Evolutionary conservation across 2,797 vertebrate genomes (phyloP), one percentile per base, ranked within the genome.

Genomic region (Oreortyx pictus): DNA sequence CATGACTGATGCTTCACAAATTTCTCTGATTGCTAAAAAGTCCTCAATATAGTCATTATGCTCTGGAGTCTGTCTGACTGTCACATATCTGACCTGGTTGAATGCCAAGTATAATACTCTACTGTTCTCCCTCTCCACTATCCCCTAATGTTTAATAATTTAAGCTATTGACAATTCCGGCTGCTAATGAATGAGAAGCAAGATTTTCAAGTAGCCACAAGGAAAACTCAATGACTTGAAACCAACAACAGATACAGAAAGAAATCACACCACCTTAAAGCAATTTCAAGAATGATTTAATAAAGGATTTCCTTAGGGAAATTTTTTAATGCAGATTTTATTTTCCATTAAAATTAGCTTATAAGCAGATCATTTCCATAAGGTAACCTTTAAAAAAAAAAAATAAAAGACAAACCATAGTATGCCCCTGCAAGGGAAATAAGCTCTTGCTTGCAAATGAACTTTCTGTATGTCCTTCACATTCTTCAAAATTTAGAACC

Each of bases 181-280:
- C 35, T 86, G 9, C 44, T 59, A 86, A 86, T 64, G 10, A 85
- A 82, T 80, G 47, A 70, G 41, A 75, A 78, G 72, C 4, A 54
- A 49, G 41, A 47, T 62, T 91, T 82, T 41, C 67, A 89, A 81
- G 29, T 68, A 87, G 25, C 31, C 54, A 79, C 1, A 3, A 88
- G 47, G 33, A 75, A 92, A 92, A 90, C 47, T 52, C 44, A 90
- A 27, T 78, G 3, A 29, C 52, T 92, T 91, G 65, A 91, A 92
- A 74, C 39, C 18, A 82, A 35, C 78, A 90, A 0, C 39, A 12
- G 37, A 37, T 27, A 11, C 31, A 78, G 14, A 88, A 88, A 7
- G 82, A 44, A 90, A 80, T 72, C 74, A 4, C 56, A 23, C 2
- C 2, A 77, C 75, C 79, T 91, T 91, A 2, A 82, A 86, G 70